These are phyloP conservation scores for Oreochromis niloticus DNA, from an alignment of 2,113 vertebrate species.

Conservation along the genomic window DNA sequence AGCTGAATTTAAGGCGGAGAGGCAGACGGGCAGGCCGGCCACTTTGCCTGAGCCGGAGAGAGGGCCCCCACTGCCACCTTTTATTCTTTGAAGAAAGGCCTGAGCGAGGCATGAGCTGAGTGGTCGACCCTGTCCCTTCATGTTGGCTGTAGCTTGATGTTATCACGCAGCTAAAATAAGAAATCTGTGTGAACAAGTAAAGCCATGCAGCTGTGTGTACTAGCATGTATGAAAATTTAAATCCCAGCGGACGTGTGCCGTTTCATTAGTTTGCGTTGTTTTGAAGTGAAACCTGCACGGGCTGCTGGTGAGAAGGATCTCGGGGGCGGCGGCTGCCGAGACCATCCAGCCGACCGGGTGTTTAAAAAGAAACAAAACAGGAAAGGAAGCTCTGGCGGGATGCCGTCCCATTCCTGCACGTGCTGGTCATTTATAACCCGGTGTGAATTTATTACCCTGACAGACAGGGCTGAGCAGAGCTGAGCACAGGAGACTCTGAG, in stretches of 20 bases:
- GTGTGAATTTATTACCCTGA: slow-evolving; percentile 35
- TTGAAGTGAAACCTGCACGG: not conserved
- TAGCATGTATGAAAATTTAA: slow-evolving; percentile 7
- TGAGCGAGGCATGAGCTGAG: slow-evolving; percentile 34
- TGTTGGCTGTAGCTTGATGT: not conserved
- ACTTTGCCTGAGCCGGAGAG: slow-evolving; percentile 9
- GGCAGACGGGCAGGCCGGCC: slow-evolving; percentile 33
- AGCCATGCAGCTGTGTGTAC: not conserved
- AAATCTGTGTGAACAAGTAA: not conserved
- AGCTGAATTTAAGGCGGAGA: slow-evolving; percentile 62
- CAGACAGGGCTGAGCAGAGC: not conserved
- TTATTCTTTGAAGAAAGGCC: slow-evolving; percentile 41
- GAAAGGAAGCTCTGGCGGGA: slow-evolving; percentile 4
- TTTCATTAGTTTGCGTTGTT: slow-evolving; percentile 3
- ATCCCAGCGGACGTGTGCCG: not conserved
- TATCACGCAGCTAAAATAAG: slow-evolving; percentile 18
- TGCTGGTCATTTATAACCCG: slow-evolving; percentile 18
- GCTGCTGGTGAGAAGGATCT: not conserved
- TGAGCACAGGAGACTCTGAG: not conserved
- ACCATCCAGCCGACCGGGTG: not conserved
- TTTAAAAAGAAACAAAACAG: not conserved
- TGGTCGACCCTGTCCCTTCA: slow-evolving; percentile 30
- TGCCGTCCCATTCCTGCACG: slow-evolving; percentile 10
- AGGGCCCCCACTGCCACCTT: slow-evolving; percentile 41
- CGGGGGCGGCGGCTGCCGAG: not conserved